These are phyloP conservation scores for Triplophysa rosa DNA, from an alignment of 2,113 vertebrate species.

Conservation along the genomic window DNA sequence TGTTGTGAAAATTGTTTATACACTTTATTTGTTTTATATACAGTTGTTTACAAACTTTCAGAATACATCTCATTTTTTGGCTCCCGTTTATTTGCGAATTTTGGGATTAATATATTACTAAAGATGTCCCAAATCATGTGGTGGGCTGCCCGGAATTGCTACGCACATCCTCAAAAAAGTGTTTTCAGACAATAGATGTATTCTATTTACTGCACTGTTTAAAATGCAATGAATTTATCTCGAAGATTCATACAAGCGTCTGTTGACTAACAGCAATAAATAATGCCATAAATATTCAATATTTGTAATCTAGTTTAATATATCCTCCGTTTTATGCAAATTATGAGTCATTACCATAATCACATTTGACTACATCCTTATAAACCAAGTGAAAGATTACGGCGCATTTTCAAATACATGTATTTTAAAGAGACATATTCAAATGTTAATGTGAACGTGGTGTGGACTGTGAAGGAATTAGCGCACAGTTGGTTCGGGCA, in stretches of 20 bases:
- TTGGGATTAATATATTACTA: not conserved
- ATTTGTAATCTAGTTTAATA: constrained; percentile 82
- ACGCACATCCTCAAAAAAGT: not conserved
- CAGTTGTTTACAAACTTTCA: too few species aligned
- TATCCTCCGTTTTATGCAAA: constrained; percentile 81
- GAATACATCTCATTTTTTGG: too few species aligned
- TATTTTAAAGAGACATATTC: constrained; percentile 76
- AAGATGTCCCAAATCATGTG: not conserved
- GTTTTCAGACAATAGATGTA: constrained; percentile 12
- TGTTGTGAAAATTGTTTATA: too few species aligned
- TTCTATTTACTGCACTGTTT: constrained; percentile 49
- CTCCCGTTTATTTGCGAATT: not conserved
- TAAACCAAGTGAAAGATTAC: constrained; percentile 76
- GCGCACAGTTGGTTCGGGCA: constrained; percentile 11
- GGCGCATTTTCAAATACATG: constrained; percentile 72
- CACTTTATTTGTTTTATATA: too few species aligned
- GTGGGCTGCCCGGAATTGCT: not conserved
- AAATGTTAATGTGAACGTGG: constrained; percentile 76
- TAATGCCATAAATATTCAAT: constrained; percentile 79
- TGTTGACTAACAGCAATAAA: constrained; percentile 76
- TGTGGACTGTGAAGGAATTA: constrained; percentile 60
- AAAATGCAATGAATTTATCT: constrained; percentile 69
- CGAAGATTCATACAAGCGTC: constrained; percentile 71
- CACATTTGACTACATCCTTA: constrained; percentile 80
- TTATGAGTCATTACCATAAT: constrained; percentile 79